Evolutionary conservation across 2,113 vertebrate genomes (phyloP).

Genomic region (Alligator mississippiensis): DNA sequence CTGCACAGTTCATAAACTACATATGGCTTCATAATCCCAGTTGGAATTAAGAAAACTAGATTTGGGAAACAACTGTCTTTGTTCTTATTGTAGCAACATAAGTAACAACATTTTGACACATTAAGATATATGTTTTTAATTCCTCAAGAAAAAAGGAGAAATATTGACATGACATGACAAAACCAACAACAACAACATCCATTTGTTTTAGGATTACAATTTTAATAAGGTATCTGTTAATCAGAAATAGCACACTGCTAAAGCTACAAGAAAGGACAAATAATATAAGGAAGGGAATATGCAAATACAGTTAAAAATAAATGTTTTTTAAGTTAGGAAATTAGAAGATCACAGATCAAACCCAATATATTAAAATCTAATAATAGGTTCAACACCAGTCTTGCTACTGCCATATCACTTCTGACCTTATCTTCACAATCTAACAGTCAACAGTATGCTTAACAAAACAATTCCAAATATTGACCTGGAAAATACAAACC

Average conservation of each 20-base stretch:
- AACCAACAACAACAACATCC: not conserved
- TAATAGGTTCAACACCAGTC: not conserved
- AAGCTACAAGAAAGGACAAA: not conserved
- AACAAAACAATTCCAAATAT: not conserved
- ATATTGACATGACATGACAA: not conserved
- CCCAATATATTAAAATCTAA: not conserved
- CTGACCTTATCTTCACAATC: not conserved
- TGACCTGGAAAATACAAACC: too few species aligned
- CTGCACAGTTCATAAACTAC: not conserved
- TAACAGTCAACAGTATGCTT: not conserved
- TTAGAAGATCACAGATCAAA: not conserved
- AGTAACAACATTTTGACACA: not conserved
- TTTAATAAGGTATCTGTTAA: not conserved
- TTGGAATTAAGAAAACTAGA: not conserved
- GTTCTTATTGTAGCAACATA: not conserved
- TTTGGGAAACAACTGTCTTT: not conserved
- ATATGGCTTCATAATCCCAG: not conserved
- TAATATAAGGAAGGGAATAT: not conserved
- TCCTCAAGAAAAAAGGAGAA: not conserved
- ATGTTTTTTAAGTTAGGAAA: not conserved
- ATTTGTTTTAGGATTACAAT: not conserved
- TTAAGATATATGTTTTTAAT: constrained; percentile 1
- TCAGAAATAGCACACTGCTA: not conserved
- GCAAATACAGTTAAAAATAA: not conserved
- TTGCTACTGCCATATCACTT: not conserved